Conservation (phyloP, 2,797 vertebrate species). For the Pangasius larnaudii region DNA sequence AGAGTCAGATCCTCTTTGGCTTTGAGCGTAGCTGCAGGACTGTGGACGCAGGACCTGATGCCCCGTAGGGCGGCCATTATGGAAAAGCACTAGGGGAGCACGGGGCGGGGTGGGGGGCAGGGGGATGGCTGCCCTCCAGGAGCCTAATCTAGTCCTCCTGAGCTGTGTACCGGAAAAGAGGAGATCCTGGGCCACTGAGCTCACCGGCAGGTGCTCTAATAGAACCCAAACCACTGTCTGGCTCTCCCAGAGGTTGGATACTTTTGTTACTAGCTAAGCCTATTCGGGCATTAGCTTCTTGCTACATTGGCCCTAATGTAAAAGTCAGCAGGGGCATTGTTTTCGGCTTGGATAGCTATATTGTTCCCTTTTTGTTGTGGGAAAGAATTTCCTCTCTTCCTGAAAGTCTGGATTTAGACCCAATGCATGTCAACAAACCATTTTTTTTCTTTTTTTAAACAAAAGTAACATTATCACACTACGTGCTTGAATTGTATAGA, state of each 20-base stretch:
- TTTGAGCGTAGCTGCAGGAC: slow-evolving; percentile 57
- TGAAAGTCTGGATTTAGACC: slow-evolving; percentile 72
- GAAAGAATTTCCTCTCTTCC: slow-evolving; percentile 69
- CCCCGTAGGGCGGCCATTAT: slow-evolving; percentile 64
- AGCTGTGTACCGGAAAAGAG: slow-evolving; percentile 65
- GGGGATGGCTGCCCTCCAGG: slow-evolving; percentile 69
- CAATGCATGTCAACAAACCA: slow-evolving; percentile 70
- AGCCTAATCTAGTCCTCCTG: slow-evolving; percentile 68
- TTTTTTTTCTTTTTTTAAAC: slow-evolving; percentile 35
- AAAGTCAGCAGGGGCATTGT: slow-evolving; percentile 79
- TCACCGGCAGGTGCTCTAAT: slow-evolving; percentile 77
- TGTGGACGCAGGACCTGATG: slow-evolving; percentile 65
- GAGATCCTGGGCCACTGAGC: slow-evolving; percentile 66
- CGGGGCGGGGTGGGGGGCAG: slow-evolving; percentile 33
- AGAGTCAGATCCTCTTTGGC: slow-evolving; percentile 44
- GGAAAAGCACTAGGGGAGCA: slow-evolving; percentile 59
- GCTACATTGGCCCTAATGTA: slow-evolving; percentile 74
- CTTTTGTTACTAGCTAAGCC: slow-evolving; percentile 79
- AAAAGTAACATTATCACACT: slow-evolving; percentile 64
- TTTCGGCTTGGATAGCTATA: slow-evolving; percentile 77
- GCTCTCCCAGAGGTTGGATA: slow-evolving; percentile 69
- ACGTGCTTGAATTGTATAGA: slow-evolving; percentile 62
- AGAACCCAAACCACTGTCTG: slow-evolving; percentile 69
- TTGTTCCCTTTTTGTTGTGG: slow-evolving; percentile 71
- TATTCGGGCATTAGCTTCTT: slow-evolving; percentile 74